Evolutionary conservation across 2,113 vertebrate species (phyloP).

Genomic region (Neotoma lepida): DNA sequence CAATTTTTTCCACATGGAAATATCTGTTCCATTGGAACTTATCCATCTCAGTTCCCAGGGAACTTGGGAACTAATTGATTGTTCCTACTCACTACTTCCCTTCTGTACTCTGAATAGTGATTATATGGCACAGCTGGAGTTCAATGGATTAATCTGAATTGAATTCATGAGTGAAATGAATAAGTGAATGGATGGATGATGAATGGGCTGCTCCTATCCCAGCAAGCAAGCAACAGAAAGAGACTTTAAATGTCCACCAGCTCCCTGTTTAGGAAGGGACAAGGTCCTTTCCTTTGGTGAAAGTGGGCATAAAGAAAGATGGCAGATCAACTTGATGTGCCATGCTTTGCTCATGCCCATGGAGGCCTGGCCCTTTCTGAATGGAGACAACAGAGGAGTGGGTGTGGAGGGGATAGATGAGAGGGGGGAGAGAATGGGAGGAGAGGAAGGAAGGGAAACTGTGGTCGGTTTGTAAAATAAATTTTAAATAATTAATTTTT

Average conservation of each 20-base stretch:
- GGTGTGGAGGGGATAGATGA: not conserved
- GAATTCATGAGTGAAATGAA: constrained; percentile 18
- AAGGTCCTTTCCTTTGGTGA: not conserved
- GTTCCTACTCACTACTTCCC: not conserved
- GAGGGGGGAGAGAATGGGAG: not conserved
- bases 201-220: not conserved
- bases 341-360: not conserved
- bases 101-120: constrained; percentile 12
- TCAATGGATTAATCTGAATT: not conserved
- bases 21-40: not conserved
- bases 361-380: not conserved
- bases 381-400: not conserved
- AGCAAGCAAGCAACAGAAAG: not conserved
- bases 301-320: not conserved
- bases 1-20: not conserved
- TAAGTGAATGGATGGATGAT: not conserved
- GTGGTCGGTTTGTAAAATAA: not conserved
- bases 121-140: not conserved
- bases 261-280: not conserved
- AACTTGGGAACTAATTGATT: not conserved
- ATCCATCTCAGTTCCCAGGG: not conserved
- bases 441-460: not conserved
- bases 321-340: not conserved
- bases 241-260: not conserved
- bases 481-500: not conserved